Percentiles rank a stretch among this genome's conserved stretches.
Conservation (phyloP, 2,888 invertebrate genomes). For the Zele albiditarsus region DNA sequence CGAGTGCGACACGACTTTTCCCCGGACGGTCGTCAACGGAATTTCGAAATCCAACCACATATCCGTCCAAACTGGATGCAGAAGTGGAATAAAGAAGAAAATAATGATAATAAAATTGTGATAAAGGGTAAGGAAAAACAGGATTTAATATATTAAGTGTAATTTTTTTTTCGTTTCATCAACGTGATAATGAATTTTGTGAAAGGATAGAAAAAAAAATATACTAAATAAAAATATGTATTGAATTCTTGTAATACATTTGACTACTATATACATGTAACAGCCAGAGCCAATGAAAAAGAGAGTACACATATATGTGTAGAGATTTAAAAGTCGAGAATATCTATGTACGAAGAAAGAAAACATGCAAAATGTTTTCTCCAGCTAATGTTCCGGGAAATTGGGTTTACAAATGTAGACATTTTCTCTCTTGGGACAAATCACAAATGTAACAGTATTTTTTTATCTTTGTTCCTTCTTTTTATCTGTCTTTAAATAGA, state of each 20-base stretch:
- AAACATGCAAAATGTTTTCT: constrained; percentile 55
- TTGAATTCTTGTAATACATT: too few species aligned
- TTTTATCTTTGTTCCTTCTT: constrained; percentile 4
- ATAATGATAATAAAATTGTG: constrained; percentile 19
- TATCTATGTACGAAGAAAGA: constrained; percentile 19
- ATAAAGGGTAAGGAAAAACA: too few species aligned
- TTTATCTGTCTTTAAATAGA: constrained; percentile 29
- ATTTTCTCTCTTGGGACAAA: constrained; percentile 64
- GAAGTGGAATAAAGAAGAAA: neutral
- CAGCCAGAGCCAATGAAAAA: neutral
- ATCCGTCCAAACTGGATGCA: constrained; percentile 45
- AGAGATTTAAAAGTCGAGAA: constrained; percentile 6
- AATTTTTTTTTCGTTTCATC: too few species aligned
- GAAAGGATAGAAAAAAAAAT: too few species aligned
- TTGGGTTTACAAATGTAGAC: constrained; percentile 67
- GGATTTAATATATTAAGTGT: too few species aligned
- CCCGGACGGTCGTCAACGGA: constrained; percentile 69
- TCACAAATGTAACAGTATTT: constrained; percentile 45
- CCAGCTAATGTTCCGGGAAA: constrained; percentile 71
- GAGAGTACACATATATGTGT: neutral
- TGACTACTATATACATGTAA: too few species aligned
- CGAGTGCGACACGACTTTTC: constrained; percentile 49
- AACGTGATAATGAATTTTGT: too few species aligned
- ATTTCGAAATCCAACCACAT: constrained; percentile 67
- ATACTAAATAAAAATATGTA: too few species aligned